Evolutionary conservation across 2,797 vertebrate species (phyloP), one percentile per base, ranked within the genome.

Genomic region (Platyrinchus mystaceus): DNA sequence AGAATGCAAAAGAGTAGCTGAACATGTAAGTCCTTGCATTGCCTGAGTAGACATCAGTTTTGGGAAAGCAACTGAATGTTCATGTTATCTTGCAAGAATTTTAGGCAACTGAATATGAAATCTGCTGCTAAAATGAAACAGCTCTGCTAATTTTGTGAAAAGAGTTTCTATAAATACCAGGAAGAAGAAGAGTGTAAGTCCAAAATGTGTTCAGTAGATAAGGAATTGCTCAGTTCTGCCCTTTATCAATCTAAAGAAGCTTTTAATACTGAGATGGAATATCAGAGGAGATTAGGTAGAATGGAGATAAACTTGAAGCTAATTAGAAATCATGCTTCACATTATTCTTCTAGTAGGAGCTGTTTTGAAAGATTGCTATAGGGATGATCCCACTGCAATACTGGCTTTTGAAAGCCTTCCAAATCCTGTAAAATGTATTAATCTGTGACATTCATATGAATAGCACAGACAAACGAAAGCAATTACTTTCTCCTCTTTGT

Each of bases 351-450:
- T 83, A 78, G 89, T 84, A 94, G 77, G 80, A 94, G 93, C 77
- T 96, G 88, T 81, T 95, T 83, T 77, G 37, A 95, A 88, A 89
- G 84, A 89, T 23, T 94, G 94, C 90, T 92, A 92, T 94, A 92
- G 68, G 88, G 70, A 94, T 91, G 93, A 94, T 95, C 79, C 91
- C 79, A 69, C 44, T 85, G 88, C 88, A 85, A 80, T 84, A 66
- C 46, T 69, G 84, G n/a, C 49, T 94, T 97, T 92, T 95, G 93
- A 96, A 95, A 94, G 62, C 59, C 34, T 95, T 96, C 93, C 80
- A 94, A 95, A 95, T 90, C 74, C 93, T 90, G 43, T 73, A 88
- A 89, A 94, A 95, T 80, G 43, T 64, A 91, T 95, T 96, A 94
- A 92, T 85, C 76, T 91, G 69, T 60, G 68, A 83, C 49, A 63